These are phyloP conservation scores for Arizona elegans DNA, from an alignment of 2,113 vertebrate species.

Conservation along the genomic window DNA sequence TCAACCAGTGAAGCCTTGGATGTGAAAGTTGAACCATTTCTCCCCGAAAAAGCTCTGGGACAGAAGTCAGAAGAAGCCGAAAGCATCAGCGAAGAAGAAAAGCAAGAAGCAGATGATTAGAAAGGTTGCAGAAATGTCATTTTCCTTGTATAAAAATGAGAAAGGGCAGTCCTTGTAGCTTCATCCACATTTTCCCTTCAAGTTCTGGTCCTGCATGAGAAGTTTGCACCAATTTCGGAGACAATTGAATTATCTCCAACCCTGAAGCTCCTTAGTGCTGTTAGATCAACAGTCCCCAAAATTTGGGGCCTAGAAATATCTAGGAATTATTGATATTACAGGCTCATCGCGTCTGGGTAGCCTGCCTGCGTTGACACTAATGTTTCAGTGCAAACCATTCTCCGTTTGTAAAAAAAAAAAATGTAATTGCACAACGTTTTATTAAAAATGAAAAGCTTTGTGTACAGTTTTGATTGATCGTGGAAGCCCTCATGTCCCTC, in stretches of 20 bases:
- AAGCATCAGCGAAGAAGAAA: background rate
- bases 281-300: background rate
- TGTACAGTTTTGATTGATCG: background rate
- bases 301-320: background rate
- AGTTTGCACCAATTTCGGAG: too few relatives aligned
- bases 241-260: background rate
- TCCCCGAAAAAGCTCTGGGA: conserved; percentile 57
- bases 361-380: background rate
- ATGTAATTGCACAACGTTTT: background rate
- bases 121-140: background rate
- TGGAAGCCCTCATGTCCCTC: background rate
- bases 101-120: background rate
- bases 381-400: background rate
- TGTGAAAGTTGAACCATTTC: conserved; percentile 69
- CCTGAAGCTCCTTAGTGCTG: background rate
- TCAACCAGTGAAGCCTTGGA: conserved; percentile 83
- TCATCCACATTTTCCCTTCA: background rate
- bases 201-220: background rate
- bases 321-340: background rate
- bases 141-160: background rate
- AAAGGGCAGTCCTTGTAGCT: background rate
- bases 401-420: background rate
- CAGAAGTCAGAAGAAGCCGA: background rate
- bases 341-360: background rate
- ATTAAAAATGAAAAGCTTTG: background rate